These are phyloP conservation scores for Drosophila pandora DNA, from an alignment of 1,140 invertebrate species.

Conservation along the genomic window DNA sequence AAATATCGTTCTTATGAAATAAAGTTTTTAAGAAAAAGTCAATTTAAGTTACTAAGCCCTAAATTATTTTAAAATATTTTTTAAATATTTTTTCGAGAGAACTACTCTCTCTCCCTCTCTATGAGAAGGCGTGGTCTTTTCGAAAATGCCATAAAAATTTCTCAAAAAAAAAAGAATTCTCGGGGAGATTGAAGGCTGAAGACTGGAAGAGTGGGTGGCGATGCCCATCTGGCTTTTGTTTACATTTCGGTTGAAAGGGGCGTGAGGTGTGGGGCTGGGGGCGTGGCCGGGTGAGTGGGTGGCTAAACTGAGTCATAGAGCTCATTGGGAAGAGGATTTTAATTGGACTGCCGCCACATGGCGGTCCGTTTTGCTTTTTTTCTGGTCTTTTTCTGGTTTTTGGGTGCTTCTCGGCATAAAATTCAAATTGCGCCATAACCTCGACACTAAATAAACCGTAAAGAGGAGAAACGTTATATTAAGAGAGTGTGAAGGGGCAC, in stretches of 20 bases:
- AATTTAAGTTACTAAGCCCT: too few relatives aligned
- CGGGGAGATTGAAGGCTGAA: not conserved
- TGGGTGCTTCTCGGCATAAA: not conserved
- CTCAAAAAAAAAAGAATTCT: too few relatives aligned
- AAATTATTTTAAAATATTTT: too few relatives aligned
- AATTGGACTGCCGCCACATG: slow-evolving; percentile 72
- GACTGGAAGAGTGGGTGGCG: not conserved
- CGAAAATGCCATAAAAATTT: not conserved
- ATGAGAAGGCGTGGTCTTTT: slow-evolving; percentile 22
- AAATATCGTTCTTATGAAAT: too few relatives aligned
- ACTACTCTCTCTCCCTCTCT: not conserved
- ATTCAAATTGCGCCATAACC: slow-evolving; percentile 81
- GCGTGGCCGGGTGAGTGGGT: slow-evolving; percentile 22
- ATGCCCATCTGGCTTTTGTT: slow-evolving; percentile 10
- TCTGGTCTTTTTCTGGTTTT: too few relatives aligned
- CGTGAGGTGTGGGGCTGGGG: slow-evolving; percentile 6
- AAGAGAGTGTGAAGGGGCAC: not conserved
- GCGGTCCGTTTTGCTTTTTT: not conserved
- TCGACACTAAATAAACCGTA: slow-evolving; percentile 77
- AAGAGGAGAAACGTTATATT: slow-evolving; percentile 31
- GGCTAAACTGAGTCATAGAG: slow-evolving; percentile 39
- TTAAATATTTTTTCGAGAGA: too few relatives aligned
- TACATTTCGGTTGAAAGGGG: slow-evolving; percentile 2
- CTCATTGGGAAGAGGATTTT: slow-evolving; percentile 61
- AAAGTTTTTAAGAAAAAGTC: too few relatives aligned